phyloP scores from a whole-genome alignment of 2,888 invertebrate genomes.

The Leptinotarsa peninsularis region DNA sequence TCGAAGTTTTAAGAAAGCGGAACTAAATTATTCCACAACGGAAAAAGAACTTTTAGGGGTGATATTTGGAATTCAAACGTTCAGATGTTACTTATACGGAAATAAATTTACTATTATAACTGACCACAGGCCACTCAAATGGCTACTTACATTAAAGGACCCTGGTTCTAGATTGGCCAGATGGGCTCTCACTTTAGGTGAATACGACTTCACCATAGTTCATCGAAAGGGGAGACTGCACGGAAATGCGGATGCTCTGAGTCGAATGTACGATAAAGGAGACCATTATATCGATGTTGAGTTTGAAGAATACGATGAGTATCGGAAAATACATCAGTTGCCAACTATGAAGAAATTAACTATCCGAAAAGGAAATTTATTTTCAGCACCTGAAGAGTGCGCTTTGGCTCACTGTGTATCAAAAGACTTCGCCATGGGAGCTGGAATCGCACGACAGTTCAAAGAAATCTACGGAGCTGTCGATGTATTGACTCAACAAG shows the following conservation, averaged over 20 bases:
- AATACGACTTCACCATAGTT: conserved; percentile 34
- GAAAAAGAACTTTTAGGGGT: conserved; percentile 27
- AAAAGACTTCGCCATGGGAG: conserved; percentile 23
- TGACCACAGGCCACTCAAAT: conserved; percentile 25
- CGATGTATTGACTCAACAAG: too few relatives aligned
- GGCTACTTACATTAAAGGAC: conserved; percentile 7
- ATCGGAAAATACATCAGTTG: not conserved
- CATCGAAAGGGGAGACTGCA: conserved; percentile 38
- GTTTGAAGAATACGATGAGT: conserved; percentile 13
- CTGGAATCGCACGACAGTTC: conserved; percentile 25
- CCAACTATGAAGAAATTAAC: conserved; percentile 5
- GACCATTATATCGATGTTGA: conserved; percentile 2
- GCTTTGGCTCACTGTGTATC: conserved; percentile 21
- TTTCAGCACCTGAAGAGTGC: not conserved
- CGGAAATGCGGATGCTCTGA: conserved; percentile 28
- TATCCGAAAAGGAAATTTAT: not conserved
- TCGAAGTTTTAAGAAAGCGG: conserved; percentile 31
- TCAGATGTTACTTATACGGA: conserved; percentile 20
- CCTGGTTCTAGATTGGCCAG: conserved; percentile 34
- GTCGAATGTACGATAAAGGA: conserved; percentile 3
- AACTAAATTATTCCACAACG: conserved; percentile 22
- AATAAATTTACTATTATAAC: conserved; percentile 29
- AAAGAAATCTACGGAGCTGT: not conserved
- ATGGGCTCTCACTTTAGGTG: conserved; percentile 33
- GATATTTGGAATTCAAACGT: conserved; percentile 22